These are phyloP conservation scores for Brachionus asplanchnoidis DNA, from an alignment of 1,140 invertebrate species.

Conservation along the genomic window DNA sequence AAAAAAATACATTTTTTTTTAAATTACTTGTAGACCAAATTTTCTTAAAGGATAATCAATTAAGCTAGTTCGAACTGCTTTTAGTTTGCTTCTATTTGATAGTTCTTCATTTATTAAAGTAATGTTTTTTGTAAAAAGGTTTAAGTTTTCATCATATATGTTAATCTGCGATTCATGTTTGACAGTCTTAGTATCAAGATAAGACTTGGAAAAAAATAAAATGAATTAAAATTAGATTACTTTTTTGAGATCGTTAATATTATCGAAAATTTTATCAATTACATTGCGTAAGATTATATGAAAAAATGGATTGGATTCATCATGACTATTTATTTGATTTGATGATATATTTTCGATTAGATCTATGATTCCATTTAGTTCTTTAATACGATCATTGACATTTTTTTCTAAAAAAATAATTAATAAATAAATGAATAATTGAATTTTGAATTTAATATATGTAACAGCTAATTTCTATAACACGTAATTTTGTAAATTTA, in stretches of 20 bases:
- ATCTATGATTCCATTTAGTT: not conserved
- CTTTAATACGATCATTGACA: not conserved
- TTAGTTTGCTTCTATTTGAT: slow-evolving; percentile 12
- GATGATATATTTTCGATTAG: not conserved
- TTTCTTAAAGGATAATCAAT: not conserved
- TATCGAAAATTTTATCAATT: slow-evolving; percentile 1
- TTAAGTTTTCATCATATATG: slow-evolving; percentile 1
- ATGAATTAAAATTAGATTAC: not conserved
- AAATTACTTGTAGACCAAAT: not conserved
- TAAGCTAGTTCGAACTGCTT: slow-evolving; percentile 8
- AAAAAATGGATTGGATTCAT: slow-evolving; percentile 4
- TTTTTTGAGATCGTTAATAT: not conserved
- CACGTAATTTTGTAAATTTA: too few species aligned
- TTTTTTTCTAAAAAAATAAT: not conserved
- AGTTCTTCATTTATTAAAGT: not conserved
- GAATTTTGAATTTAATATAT: not conserved
- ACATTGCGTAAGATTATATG: not conserved
- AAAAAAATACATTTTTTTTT: not conserved
- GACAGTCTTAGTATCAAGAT: not conserved
- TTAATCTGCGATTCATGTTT: not conserved
- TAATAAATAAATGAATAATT: not conserved
- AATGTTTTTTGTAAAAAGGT: slow-evolving; percentile 11
- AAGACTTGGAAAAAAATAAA: not conserved
- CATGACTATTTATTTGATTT: not conserved
- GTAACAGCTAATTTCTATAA: too few species aligned